Percentiles rank a stretch among this genome's conserved stretches.
Conservation (phyloP, 2,888 invertebrate species). For the Drosophila subquinaria region DNA sequence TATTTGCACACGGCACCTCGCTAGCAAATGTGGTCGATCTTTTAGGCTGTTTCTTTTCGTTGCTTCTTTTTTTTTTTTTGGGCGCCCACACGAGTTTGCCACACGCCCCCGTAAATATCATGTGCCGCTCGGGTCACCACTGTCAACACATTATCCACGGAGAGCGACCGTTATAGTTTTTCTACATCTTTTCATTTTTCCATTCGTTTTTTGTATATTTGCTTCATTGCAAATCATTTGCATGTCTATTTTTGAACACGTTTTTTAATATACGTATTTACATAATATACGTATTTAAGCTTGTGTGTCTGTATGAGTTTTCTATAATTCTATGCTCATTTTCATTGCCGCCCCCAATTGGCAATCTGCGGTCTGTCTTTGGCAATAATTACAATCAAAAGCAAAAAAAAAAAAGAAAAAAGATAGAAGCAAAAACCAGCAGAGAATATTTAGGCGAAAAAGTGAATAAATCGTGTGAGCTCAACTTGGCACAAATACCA, state of each 20-base stretch:
- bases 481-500: conserved; percentile 33
- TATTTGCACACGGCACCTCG: conserved; percentile 85
- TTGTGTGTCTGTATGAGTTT: conserved; percentile 24
- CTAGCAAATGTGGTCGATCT: conserved; percentile 11
- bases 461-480: conserved; percentile 23
- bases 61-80: conserved; percentile 22
- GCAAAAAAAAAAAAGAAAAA: conserved; percentile 23
- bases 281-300: conserved; percentile 16
- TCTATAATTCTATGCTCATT: conserved; percentile 64
- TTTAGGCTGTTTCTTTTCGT: conserved; percentile 15
- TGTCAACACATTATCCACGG: conserved; percentile 71
- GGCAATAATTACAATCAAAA: conserved; percentile 16
- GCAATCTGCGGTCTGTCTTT: conserved; percentile 68
- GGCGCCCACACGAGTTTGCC: conserved; percentile 69
- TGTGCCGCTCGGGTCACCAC: conserved; percentile 43
- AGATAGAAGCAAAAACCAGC: conserved; percentile 22
- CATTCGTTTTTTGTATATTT: conserved; percentile 21
- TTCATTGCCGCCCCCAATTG: conserved; percentile 72
- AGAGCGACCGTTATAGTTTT: conserved; percentile 63
- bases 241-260: conserved; percentile 78
- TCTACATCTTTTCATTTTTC: conserved; percentile 18
- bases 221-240: conserved; percentile 81
- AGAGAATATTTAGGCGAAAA: conserved; percentile 24
- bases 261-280: conserved; percentile 60
- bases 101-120: conserved; percentile 26